phyloP scores from a whole-genome alignment of 2,797 vertebrate species.

The Mormyrops boulengeri region DNA sequence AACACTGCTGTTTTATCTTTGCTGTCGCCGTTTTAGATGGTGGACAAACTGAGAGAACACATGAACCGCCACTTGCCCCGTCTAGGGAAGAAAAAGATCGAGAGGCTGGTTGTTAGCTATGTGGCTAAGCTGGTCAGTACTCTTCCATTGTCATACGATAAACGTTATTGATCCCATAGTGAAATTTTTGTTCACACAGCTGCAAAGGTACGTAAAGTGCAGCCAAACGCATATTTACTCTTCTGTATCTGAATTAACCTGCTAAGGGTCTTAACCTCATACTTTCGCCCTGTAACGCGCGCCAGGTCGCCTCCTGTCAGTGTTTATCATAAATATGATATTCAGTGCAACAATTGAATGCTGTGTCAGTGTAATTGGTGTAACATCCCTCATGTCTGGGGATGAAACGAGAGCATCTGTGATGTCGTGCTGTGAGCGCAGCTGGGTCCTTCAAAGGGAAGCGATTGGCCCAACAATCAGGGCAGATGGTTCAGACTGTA shows the following conservation, averaged over 20 bases:
- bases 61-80: constrained; percentile 77
- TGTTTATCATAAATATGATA: neutral
- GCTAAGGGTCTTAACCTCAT: neutral
- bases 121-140: constrained; percentile 71
- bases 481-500: neutral
- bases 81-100: constrained; percentile 82
- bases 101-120: constrained; percentile 79
- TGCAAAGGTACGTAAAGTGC: neutral
- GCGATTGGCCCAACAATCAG: neutral
- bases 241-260: neutral
- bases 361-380: neutral
- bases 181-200: neutral
- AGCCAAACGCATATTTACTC: neutral
- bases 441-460: neutral
- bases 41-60: constrained; percentile 82
- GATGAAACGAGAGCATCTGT: neutral
- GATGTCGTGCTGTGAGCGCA: neutral
- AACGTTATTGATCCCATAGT: neutral
- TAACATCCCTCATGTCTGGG: neutral
- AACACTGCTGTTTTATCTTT: neutral
- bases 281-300: neutral
- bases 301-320: neutral
- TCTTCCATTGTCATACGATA: neutral
- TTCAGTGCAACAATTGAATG: neutral
- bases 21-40: constrained; percentile 64